Base-by-base conservation (phyloP, 2,113 vertebrate species). In the Megaleporinus macrocephalus region DNA sequence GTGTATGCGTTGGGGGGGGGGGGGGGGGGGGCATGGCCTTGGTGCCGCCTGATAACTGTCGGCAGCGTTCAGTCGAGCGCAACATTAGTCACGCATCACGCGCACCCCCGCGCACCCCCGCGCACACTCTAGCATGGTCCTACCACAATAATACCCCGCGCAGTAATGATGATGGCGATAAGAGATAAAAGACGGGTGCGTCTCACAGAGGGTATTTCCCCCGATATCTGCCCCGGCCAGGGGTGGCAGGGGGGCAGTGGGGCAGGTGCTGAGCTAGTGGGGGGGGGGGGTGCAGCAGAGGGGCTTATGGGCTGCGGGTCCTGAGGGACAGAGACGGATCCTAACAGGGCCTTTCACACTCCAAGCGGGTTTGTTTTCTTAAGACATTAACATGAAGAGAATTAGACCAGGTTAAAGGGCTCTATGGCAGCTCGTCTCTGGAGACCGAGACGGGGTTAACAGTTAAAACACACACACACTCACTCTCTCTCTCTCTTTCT, bases 11-110 rank as follows among this genome's bases (percentile, higher is more conserved):
- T 94, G 94, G 93, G 94, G 95, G n/a, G n/a, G n/a, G n/a, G n/a
- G n/a, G 93, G 94, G 95, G n/a, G n/a, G n/a, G n/a, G 95, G 95
- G 95, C 94, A 94, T 96, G 95, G 96, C 96, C 95, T 96, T 95
- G 95, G 95, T 94, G 92, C 95, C 91, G 92, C 96, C 96, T 93
- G 96, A 98, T 99, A 98, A 98, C 96, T 94, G 94, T 94, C 94
- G 95, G 96, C 96, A 94, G 94, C 94, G 95, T 97, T 97, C 97
- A 97, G 96, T 95, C 96, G 97, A 96, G 96, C 96, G 96, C 96
- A 95, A 95, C 96, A 96, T 98, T 99, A 97, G 97, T 98, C 96
- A 97, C 96, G 94, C 96, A 96, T 96, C 95, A 95, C 94, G 94
- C 95, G 86, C 84, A 82, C 80, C 86, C 88, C 82, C 80, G 71